These are phyloP conservation scores for Otocyon megalotis DNA, from an alignment of 2,113 vertebrate genomes.

Conservation along the genomic window DNA sequence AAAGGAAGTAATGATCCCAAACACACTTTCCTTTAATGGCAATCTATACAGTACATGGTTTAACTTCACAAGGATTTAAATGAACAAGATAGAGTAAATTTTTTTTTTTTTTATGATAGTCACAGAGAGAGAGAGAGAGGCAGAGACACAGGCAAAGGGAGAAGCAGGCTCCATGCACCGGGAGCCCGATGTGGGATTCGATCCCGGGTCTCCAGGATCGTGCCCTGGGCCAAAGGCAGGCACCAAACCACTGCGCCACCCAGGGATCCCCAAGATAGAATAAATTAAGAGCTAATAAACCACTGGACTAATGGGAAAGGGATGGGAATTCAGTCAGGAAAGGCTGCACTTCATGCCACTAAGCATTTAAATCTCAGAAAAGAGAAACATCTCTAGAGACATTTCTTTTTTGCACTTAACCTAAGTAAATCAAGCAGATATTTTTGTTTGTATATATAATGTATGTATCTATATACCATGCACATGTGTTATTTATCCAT, in stretches of 20 bases:
- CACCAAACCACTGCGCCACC: no score
- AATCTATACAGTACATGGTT: not conserved
- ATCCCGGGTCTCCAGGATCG: no score
- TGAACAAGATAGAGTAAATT: not conserved
- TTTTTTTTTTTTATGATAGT: no score
- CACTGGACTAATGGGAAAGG: not conserved
- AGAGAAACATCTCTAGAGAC: not conserved
- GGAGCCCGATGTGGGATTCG: no score
- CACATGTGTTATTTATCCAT: not conserved
- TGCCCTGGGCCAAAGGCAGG: no score
- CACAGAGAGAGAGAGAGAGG: no score
- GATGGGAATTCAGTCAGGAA: not conserved
- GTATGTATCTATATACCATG: not conserved
- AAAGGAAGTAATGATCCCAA: not conserved
- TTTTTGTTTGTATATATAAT: not conserved
- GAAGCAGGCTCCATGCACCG: no score
- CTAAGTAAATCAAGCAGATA: not conserved
- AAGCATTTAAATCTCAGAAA: not conserved
- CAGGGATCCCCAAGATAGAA: not conserved
- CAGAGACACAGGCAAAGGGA: no score
- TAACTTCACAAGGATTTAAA: not conserved
- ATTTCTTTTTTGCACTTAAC: not conserved
- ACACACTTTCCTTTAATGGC: not conserved
- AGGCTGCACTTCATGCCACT: not conserved
- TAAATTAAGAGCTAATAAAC: not conserved